These are phyloP conservation scores for Phymatocera aterrima DNA, from an alignment of 2,888 invertebrate genomes.

Conservation along the genomic window DNA sequence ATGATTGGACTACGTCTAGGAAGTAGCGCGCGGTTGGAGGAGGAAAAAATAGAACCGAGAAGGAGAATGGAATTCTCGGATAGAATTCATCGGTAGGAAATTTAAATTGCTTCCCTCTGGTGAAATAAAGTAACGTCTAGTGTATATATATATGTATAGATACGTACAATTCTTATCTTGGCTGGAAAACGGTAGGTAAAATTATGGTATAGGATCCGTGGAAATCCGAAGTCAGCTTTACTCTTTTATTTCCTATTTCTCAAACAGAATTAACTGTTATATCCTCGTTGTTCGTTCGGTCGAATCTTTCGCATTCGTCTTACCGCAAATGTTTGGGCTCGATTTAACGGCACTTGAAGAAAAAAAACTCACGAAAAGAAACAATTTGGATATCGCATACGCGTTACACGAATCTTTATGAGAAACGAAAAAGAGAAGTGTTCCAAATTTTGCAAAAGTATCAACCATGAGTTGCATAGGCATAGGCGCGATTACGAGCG, in stretches of 20 bases:
- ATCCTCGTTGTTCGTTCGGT: not conserved
- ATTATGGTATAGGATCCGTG: not conserved
- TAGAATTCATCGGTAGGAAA: constrained; percentile 6
- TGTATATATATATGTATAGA: not conserved
- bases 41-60: not conserved
- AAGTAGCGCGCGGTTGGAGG: not conserved
- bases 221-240: constrained; percentile 1
- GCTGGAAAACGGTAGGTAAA: not conserved
- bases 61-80: not conserved
- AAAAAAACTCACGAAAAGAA: too few species aligned
- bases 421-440: too few species aligned
- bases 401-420: too few species aligned
- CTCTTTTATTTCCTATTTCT: not conserved
- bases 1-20: not conserved
- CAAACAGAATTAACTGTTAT: not conserved
- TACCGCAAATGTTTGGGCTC: too few species aligned
- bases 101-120: constrained; percentile 21
- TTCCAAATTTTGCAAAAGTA: too few species aligned
- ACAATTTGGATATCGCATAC: too few species aligned
- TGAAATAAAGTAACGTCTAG: not conserved
- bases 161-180: not conserved
- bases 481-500: too few species aligned
- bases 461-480: too few species aligned
- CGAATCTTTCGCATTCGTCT: not conserved
- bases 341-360: too few species aligned